phyloP scores from a whole-genome alignment of 2,888 invertebrate species.

The Aspidiotus destructor region DNA sequence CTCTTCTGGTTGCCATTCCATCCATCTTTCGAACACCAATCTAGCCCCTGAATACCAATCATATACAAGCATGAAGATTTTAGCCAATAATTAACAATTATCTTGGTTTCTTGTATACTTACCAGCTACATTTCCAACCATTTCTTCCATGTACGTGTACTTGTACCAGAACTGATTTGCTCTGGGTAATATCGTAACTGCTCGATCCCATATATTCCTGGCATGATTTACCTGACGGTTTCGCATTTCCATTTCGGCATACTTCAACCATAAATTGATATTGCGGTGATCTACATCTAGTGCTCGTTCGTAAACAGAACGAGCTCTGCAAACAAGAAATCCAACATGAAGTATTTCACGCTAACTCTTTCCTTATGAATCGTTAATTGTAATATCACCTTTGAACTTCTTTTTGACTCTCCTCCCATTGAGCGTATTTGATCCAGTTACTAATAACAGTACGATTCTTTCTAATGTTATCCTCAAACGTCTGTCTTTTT shows the following conservation, averaged over 20 bases:
- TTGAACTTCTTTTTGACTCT: slow-evolving; percentile 90
- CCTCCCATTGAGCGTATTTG: slow-evolving; percentile 99
- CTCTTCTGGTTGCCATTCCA: slow-evolving; percentile 98
- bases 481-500: slow-evolving; percentile 94
- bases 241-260: slow-evolving; percentile 99
- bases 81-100: no score
- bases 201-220: slow-evolving; percentile 95
- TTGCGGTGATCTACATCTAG: slow-evolving; percentile 96
- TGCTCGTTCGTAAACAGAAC: slow-evolving; percentile 95
- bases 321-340: slow-evolving; percentile 42
- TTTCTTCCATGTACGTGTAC: slow-evolving; percentile 99
- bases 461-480: slow-evolving; percentile 92
- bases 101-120: background rate
- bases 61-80: no score
- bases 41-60: slow-evolving; percentile 43
- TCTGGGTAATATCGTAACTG: slow-evolving; percentile 88
- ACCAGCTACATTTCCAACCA: slow-evolving; percentile 92
- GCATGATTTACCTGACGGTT: slow-evolving; percentile 94
- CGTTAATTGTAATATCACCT: slow-evolving; percentile 42
- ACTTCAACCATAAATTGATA: slow-evolving; percentile 93
- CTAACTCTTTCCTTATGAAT: no score
- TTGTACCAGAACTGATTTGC: slow-evolving; percentile 99
- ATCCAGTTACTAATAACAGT: slow-evolving; percentile 96
- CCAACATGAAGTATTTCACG: no score
- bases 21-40: slow-evolving; percentile 77